These are phyloP conservation scores for Bombyx mori DNA, from an alignment of 1,140 invertebrate genomes.

Conservation along the genomic window DNA sequence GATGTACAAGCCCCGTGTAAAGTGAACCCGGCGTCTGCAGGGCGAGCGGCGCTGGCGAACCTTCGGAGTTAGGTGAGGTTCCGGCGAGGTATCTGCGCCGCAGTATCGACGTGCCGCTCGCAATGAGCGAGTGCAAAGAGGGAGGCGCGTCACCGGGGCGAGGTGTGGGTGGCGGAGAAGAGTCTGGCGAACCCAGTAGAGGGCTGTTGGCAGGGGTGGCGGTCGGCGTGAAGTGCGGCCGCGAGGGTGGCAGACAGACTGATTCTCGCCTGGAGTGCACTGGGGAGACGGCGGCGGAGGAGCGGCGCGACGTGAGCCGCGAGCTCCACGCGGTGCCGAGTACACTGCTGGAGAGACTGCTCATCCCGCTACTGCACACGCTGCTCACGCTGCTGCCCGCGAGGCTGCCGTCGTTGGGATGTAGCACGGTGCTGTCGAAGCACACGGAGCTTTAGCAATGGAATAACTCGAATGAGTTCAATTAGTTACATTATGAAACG, in stretches of 20 bases:
- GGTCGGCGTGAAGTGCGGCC: slow-evolving; percentile 61
- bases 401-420: slow-evolving; percentile 85
- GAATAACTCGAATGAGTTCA: not conserved
- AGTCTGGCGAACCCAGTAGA: slow-evolving; percentile 71
- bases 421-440: slow-evolving; percentile 80
- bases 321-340: slow-evolving; percentile 70
- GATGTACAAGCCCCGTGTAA: slow-evolving; percentile 70
- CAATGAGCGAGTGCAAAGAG: slow-evolving; percentile 74
- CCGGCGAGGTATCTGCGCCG: slow-evolving; percentile 71
- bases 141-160: slow-evolving; percentile 78
- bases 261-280: slow-evolving; percentile 51
- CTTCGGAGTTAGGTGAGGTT: slow-evolving; percentile 60
- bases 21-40: slow-evolving; percentile 73
- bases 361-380: slow-evolving; percentile 71
- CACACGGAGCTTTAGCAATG: not conserved
- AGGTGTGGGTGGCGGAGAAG: slow-evolving; percentile 85
- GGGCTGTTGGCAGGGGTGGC: slow-evolving; percentile 72
- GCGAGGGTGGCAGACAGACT: slow-evolving; percentile 74
- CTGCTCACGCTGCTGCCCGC: slow-evolving; percentile 73
- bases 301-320: slow-evolving; percentile 67
- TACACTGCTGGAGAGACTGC: slow-evolving; percentile 73
- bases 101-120: slow-evolving; percentile 82
- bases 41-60: slow-evolving; percentile 70
- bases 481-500: not conserved
- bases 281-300: slow-evolving; percentile 76